Evolutionary conservation across 2,797 vertebrate genomes (phyloP).

Genomic region (Sebastes cheni): DNA sequence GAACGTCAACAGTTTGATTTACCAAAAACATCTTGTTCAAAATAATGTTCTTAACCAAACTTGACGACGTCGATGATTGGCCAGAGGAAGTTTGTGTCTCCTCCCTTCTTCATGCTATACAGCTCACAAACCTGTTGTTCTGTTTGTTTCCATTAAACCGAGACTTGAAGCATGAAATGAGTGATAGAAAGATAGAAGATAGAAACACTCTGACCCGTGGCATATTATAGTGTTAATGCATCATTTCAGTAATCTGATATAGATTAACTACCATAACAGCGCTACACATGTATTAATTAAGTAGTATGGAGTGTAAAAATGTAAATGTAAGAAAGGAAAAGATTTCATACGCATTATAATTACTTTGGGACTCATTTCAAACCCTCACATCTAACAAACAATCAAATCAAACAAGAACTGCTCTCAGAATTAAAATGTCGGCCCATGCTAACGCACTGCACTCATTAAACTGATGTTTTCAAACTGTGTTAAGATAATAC

Average conservation of each 20-base stretch:
- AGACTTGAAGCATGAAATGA: not conserved
- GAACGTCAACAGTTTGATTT: not conserved
- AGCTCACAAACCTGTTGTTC: slow-evolving; percentile 43
- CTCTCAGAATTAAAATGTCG: slow-evolving; percentile 46
- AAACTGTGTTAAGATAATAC: not conserved
- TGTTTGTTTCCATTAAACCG: slow-evolving; percentile 12
- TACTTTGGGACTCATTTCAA: slow-evolving; percentile 6
- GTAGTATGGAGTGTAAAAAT: not conserved
- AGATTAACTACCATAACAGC: not conserved
- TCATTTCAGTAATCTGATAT: not conserved
- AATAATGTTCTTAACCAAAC: slow-evolving; percentile 1
- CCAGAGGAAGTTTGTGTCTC: slow-evolving; percentile 42
- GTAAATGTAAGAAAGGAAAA: not conserved
- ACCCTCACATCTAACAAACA: slow-evolving; percentile 1
- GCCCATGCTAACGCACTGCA: slow-evolving; percentile 6
- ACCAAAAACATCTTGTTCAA: not conserved
- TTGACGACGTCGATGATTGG: slow-evolving; percentile 47
- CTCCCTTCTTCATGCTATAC: slow-evolving; percentile 52
- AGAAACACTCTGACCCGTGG: not conserved
- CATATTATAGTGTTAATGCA: slow-evolving; percentile 7
- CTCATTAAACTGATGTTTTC: slow-evolving; percentile 1
- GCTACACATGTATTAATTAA: not conserved
- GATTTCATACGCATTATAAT: not conserved
- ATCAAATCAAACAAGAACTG: slow-evolving; percentile 33
- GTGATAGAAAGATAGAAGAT: not conserved